These are phyloP conservation scores for Caenorhabditis sp. DNA, from an alignment of 2,888 invertebrate genomes.

Conservation along the genomic window DNA sequence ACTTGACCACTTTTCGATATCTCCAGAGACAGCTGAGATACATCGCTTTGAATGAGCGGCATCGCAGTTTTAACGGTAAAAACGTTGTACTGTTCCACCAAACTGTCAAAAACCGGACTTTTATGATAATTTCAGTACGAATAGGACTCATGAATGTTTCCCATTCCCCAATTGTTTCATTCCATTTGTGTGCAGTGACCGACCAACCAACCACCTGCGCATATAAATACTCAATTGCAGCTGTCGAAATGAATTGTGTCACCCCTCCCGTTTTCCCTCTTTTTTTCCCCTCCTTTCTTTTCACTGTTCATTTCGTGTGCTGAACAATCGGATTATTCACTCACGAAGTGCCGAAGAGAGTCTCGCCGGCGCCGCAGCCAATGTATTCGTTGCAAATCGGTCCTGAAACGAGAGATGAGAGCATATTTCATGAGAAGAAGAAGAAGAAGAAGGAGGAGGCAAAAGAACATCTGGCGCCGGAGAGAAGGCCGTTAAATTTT, in stretches of 20 bases:
- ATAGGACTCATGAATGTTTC: too few relatives aligned
- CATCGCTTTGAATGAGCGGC: too few relatives aligned
- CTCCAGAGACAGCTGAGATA: too few relatives aligned
- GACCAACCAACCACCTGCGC: slow-evolving; percentile 14
- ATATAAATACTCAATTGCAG: slow-evolving; percentile 42
- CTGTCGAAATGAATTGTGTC: slow-evolving; percentile 50
- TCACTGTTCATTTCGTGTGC: neutral
- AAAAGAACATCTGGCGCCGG: slow-evolving; percentile 33
- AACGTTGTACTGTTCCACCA: too few relatives aligned
- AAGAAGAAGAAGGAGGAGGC: slow-evolving; percentile 14
- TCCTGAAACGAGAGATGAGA: slow-evolving; percentile 36
- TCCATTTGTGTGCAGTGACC: too few relatives aligned
- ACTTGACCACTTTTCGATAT: too few relatives aligned
- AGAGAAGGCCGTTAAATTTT: neutral
- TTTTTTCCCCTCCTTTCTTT: neutral
- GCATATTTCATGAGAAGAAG: neutral
- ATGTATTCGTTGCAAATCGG: slow-evolving; percentile 72
- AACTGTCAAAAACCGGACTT: too few relatives aligned
- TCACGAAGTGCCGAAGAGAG: slow-evolving; percentile 66
- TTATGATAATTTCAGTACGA: too few relatives aligned
- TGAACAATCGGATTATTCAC: slow-evolving; percentile 46
- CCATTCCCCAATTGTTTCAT: slow-evolving; percentile 10
- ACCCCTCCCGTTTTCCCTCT: neutral
- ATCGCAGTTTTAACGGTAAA: too few relatives aligned
- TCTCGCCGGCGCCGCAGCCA: slow-evolving; percentile 69